Evolutionary conservation across 2,113 vertebrate species (phyloP).

Genomic region (Burhinus oedicnemus): DNA sequence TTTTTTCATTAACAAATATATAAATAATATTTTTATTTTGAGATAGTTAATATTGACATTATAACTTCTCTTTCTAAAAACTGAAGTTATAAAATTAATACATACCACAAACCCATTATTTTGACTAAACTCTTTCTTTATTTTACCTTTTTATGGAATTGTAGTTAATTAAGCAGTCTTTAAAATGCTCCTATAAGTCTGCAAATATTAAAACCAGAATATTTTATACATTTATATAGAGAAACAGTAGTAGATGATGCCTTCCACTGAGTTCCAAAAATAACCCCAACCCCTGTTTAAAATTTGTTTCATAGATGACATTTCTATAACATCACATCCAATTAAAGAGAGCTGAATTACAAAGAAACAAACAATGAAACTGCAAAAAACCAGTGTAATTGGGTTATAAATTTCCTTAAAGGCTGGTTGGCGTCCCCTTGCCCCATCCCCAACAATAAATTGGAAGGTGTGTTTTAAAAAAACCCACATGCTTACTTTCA

Average conservation of each 20-base stretch:
- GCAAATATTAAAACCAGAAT: neutral
- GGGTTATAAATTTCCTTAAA: constrained; percentile 12
- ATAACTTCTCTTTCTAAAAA: neutral
- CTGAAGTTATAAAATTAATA: neutral
- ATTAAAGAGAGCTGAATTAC: constrained; percentile 12
- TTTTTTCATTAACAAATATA: neutral
- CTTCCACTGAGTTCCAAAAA: neutral
- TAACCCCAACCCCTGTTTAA: neutral
- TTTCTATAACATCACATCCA: neutral
- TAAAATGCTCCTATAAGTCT: neutral
- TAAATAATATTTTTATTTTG: neutral
- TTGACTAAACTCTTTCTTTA: neutral
- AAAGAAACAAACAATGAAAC: constrained; percentile 2
- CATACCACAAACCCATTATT: neutral
- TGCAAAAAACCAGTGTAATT: neutral
- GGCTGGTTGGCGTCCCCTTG: neutral
- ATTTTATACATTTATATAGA: neutral
- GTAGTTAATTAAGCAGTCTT: neutral
- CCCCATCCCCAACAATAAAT: neutral
- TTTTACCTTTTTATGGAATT: neutral
- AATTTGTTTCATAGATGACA: neutral
- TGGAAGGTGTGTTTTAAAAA: neutral
- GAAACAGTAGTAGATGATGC: neutral
- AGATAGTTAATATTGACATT: neutral
- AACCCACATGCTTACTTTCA: neutral